Base-by-base conservation (phyloP, 2,888 invertebrate species). In the Adelphocoris suturalis region DNA sequence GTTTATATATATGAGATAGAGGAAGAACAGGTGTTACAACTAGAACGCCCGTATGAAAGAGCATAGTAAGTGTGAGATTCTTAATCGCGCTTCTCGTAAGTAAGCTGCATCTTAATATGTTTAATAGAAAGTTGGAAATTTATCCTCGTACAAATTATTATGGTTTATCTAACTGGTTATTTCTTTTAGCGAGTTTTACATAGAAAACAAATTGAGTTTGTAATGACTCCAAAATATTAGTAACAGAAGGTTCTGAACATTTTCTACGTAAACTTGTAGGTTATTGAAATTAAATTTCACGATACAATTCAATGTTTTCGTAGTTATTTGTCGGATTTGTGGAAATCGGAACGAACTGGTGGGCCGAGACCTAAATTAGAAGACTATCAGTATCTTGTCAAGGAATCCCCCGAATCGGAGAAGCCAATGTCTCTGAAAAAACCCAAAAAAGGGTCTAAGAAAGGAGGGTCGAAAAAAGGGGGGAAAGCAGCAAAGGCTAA, bases 41-140 rank as follows among this genome's bases (percentile, higher is more conserved):
- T 90, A 19, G 90, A 90, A 19, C 90, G 90, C 12, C 90, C 90
- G 2, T 90, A 90, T 52, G 80, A 86, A 75, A 78, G 86, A 86
- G 90, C 90, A 12, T 86, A 86, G 90, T 90, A 37, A 90, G 81
- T 81, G 5, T 37, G 37, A 7, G 37, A 4, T 37, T 7, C 7
- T 7, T 37, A 4, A 2, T 37, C 37, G 7, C 7, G 37, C 3
- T 4, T 7, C 37, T 7, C 7, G 37, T 37, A 37, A 37, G 7
- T 7, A 7, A 37, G 37, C 7, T 2, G 7, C 7, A 4, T 37
- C 37, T 37, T 37, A 37, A 37, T 37, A 4, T 37, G 2, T 37
- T 37, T 7, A 37, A 4, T 2, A 7, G 2, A 37, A 7, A 37
- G 37, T 7, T 37, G 7, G 37, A 7, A 37, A 76, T 23, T 23